Base-by-base conservation (phyloP, 2,888 invertebrate species). In the Cecidostiba fungosa region DNA sequence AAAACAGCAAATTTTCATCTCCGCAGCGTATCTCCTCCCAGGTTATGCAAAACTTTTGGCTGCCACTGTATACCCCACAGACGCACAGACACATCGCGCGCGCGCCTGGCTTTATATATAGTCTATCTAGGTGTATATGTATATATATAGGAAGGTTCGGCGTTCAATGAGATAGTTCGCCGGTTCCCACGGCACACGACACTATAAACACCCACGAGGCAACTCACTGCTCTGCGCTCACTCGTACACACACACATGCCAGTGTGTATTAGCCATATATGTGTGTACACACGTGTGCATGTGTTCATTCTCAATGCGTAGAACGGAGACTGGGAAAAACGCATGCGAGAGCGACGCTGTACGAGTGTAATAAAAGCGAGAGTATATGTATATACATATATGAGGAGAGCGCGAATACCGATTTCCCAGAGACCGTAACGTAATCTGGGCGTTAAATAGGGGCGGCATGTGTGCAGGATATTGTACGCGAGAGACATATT, bases 141-240 rank as follows among this genome's bases (percentile, higher is more conserved):
- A 12, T 76, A n/a, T 14, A 70, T 14, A 59, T 36, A 59, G 50
- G 80, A 72, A 70, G 84, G 85, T 83, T 85, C 82, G 84, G 73
- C 81, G 81, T 79, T 86, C 86, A 86, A 85, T 85, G 74, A 85
- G 84, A 84, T 85, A 84, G 85, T 81, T 72, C 80, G 79, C 54
- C 66, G 87, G 84, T 87, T 87, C 87, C 86, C 87, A 87, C 87
- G 87, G 85, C 69, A 76, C 74, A 85, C 86, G 86, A 87, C 87
- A 87, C 86, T 79, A 87, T 86, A 85, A 86, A 86, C 85, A 86
- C 86, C 86, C 78, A 87, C 86, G 74, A 85, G 79, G 66, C 77
- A 77, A 59, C 66, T 77, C 47, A 19, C 72, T 0, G 36, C 72
- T 12, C 36, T 12, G 54, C 26, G 39, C 66, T 43, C 19, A 36